A percentile compares a stretch with the other conserved stretches of the same genome.
These are phyloP conservation scores for Psittacus erithacus DNA, from an alignment of 2,113 vertebrate genomes.

Conservation along the genomic window DNA sequence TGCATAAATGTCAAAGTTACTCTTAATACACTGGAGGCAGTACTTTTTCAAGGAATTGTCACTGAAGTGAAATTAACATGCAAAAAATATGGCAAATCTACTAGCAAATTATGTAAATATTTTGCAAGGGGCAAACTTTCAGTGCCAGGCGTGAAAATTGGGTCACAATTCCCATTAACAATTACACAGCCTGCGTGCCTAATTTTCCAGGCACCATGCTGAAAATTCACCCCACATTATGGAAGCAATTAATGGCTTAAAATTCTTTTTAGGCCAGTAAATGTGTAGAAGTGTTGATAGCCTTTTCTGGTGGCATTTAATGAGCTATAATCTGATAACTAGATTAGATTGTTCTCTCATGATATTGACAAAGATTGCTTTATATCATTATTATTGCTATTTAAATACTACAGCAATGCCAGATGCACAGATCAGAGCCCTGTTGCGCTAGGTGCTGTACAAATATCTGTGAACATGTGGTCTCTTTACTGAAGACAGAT, in stretches of 20 bases:
- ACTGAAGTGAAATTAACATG: constrained; percentile 67
- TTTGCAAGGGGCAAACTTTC: constrained; percentile 73
- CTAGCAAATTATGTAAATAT: constrained; percentile 75
- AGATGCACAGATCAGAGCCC: constrained; percentile 59
- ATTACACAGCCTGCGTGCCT: constrained; percentile 71
- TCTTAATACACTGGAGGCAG: constrained; percentile 18
- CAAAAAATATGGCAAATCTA: constrained; percentile 63
- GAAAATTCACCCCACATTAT: constrained; percentile 70
- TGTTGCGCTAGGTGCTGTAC: constrained; percentile 62
- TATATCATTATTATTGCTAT: constrained; percentile 57
- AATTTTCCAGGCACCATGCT: constrained; percentile 72
- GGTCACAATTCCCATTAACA: constrained; percentile 73
- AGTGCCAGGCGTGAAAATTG: constrained; percentile 71
- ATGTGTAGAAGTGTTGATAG: constrained; percentile 67
- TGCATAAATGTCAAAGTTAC: constrained; percentile 52
- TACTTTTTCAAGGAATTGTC: constrained; percentile 62
- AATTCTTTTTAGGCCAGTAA: constrained; percentile 69
- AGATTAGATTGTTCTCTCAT: constrained; percentile 67
- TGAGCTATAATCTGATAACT: constrained; percentile 68
- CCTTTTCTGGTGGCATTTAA: constrained; percentile 68
- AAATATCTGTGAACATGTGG: constrained; percentile 65
- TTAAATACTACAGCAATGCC: constrained; percentile 53
- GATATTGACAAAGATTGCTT: constrained; percentile 55
- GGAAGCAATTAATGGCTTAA: constrained; percentile 72
- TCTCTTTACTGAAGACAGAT: constrained; percentile 67